Percentiles rank a stretch among this genome's conserved stretches.
phyloP scores from a whole-genome alignment of 1,140 invertebrate genomes.

The Listronotus oregonensis region DNA sequence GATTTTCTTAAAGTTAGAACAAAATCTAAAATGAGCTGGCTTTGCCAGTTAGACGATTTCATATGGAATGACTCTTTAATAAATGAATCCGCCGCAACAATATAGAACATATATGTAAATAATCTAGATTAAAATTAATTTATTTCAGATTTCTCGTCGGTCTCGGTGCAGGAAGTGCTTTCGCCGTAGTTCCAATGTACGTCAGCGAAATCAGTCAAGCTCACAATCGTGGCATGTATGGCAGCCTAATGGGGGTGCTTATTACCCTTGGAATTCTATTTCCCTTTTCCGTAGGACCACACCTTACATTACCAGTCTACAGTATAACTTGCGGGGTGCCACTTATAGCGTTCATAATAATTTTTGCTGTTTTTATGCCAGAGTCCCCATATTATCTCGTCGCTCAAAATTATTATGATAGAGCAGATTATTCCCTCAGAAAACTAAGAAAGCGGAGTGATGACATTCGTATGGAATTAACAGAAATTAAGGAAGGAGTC shows the following conservation, averaged over 20 bases:
- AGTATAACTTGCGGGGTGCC: constrained; percentile 58
- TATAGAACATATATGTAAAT: no score
- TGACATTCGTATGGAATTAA: constrained; percentile 42
- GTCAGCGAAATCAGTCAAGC: constrained; percentile 57
- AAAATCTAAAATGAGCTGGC: no score
- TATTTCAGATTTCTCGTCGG: constrained; percentile 59
- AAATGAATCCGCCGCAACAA: no score
- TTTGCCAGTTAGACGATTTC: no score
- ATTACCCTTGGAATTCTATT: constrained; percentile 40
- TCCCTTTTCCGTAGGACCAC: constrained; percentile 65
- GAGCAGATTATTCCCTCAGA: constrained; percentile 66
- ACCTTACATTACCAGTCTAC: constrained; percentile 61
- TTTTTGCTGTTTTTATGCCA: constrained; percentile 61
- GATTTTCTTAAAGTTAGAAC: no score
- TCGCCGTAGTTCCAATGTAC: constrained; percentile 60
- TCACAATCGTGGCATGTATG: constrained; percentile 40
- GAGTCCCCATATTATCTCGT: constrained; percentile 78
- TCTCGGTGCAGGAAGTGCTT: constrained; percentile 57
- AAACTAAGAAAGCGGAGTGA: constrained; percentile 62
- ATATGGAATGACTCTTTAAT: no score
- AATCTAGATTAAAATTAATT: constrained; percentile 55
- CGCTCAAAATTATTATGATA: constrained; percentile 61
- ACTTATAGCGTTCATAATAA: constrained; percentile 60
- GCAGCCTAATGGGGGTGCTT: constrained; percentile 43
- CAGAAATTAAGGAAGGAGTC: constrained; percentile 28